Conservation (phyloP, 2,888 invertebrate species). For the Argyra leucocephala region DNA sequence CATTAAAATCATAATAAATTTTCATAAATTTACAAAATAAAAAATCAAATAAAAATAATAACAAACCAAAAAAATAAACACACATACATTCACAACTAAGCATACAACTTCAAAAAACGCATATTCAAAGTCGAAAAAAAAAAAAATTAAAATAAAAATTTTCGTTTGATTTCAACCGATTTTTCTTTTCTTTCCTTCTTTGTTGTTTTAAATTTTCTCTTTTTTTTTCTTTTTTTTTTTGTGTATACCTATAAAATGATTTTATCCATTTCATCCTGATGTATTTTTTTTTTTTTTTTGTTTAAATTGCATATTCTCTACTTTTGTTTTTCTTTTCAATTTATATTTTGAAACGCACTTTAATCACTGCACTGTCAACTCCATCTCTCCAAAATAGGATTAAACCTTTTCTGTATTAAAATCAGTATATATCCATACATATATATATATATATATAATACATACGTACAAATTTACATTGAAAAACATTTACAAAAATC, state of each 20-base stretch:
- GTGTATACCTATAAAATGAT: neutral
- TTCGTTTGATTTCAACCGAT: slow-evolving; percentile 3
- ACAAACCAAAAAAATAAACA: neutral
- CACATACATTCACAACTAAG: no score
- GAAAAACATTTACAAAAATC: no score
- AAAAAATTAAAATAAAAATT: no score
- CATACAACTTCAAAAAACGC: no score
- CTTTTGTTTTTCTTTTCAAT: neutral
- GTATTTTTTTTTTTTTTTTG: neutral
- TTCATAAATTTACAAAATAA: no score
- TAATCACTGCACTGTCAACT: slow-evolving; percentile 6
- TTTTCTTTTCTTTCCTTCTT: neutral
- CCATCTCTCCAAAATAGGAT: slow-evolving; percentile 2
- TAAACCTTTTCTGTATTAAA: neutral
- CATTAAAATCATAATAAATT: no score
- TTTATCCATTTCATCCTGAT: no score
- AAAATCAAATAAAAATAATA: neutral
- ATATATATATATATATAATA: no score
- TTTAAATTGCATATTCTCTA: neutral
- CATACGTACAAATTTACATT: no score
- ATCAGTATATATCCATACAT: no score
- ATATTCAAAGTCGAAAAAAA: no score
- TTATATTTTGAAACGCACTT: slow-evolving; percentile 1
- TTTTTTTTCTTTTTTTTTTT: neutral
- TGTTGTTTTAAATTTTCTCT: no score